Conservation (phyloP, 2,888 invertebrate species). For the Crioceris asparagi region DNA sequence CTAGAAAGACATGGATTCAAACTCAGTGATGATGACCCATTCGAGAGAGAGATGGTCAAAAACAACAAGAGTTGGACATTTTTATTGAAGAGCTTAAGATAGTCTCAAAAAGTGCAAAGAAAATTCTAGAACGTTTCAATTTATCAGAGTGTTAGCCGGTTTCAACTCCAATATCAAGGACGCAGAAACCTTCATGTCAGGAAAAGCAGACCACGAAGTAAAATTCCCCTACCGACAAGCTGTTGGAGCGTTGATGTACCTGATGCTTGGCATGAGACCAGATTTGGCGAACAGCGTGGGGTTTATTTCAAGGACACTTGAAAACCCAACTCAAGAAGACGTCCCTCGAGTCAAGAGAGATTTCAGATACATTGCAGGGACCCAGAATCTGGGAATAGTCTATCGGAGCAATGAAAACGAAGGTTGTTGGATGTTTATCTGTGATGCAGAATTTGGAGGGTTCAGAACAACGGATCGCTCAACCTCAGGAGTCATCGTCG, state of each 20-base stretch:
- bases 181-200: too few relatives aligned
- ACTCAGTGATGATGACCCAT: too few relatives aligned
- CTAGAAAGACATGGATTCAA: slow-evolving; percentile 1
- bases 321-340: slow-evolving; percentile 4
- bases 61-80: too few relatives aligned
- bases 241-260: slow-evolving; percentile 10
- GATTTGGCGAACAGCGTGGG: slow-evolving; percentile 9
- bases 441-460: slow-evolving; percentile 31
- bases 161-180: too few relatives aligned
- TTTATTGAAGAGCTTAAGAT: too few relatives aligned
- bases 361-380: slow-evolving; percentile 7
- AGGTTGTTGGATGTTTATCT: slow-evolving; percentile 18
- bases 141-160: too few relatives aligned
- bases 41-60: too few relatives aligned
- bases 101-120: background rate
- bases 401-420: background rate
- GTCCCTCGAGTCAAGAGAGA: slow-evolving; percentile 4
- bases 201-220: slow-evolving; percentile 3
- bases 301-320: slow-evolving; percentile 7
- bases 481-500: slow-evolving; percentile 16
- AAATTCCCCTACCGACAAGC: slow-evolving; percentile 8
- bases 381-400: slow-evolving; percentile 2
- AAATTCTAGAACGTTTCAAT: too few relatives aligned
- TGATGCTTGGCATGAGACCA: slow-evolving; percentile 9
- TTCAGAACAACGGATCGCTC: slow-evolving; percentile 15